phyloP scores from a whole-genome alignment of 1,140 invertebrate species.

The Brevipalpus yothersi region DNA sequence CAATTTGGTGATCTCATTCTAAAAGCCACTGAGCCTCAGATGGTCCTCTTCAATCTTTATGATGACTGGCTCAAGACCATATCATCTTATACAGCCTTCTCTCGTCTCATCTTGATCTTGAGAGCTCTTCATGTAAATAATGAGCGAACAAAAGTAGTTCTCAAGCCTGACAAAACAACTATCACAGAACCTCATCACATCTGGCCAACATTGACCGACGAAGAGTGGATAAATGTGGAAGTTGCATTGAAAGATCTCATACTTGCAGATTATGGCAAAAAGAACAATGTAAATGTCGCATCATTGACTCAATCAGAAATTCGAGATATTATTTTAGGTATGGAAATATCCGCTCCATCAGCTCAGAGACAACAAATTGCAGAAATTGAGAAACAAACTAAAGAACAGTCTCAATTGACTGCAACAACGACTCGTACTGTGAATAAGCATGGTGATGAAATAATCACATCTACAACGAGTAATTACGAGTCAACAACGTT shows the following conservation, averaged over 20 bases:
- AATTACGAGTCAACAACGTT: conserved; percentile 98
- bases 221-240: conserved; percentile 99
- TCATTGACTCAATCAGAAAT: conserved; percentile 97
- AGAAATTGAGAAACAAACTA: conserved; percentile 99
- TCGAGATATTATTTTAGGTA: conserved; percentile 94
- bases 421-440: conserved; percentile 93
- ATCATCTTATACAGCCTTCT: conserved; percentile 88
- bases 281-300: conserved; percentile 98
- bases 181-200: conserved; percentile 98
- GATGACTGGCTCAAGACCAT: conserved; percentile 98
- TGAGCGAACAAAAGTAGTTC: conserved; percentile 87
- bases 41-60: conserved; percentile 98
- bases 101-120: conserved; percentile 82
- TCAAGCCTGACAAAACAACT: conserved; percentile 97
- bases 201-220: conserved; percentile 88
- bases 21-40: conserved; percentile 97
- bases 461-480: conserved; percentile 92
- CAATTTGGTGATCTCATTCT: conserved; percentile 97
- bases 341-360: conserved; percentile 97
- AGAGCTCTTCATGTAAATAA: conserved; percentile 95
- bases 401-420: conserved; percentile 92
- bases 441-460: conserved; percentile 98
- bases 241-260: conserved; percentile 95
- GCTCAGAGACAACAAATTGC: conserved; percentile 96
- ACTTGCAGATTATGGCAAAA: conserved; percentile 96